Evolutionary conservation across 2,888 invertebrate genomes (phyloP), one percentile per base, ranked within the genome.

Genomic region (Eupithecia centaureata): DNA sequence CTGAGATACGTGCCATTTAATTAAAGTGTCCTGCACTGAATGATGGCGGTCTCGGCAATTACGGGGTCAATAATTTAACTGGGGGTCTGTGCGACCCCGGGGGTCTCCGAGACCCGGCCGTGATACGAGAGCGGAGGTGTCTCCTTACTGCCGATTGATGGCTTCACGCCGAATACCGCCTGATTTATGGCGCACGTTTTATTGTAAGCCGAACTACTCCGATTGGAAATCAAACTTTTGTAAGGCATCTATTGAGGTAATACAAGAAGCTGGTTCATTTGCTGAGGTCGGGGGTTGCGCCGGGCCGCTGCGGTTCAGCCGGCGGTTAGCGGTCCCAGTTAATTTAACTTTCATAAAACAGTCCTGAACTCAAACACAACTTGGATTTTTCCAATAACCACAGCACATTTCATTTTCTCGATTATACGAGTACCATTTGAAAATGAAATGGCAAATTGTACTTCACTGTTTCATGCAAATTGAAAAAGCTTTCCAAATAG

Each of bases 51-150:
- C 74, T 33, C 47, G 57, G 62, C 72, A 74, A 75, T 75, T 74
- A 75, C 72, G 61, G 47, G 71, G 60, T 73, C 75, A 73, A 74
- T 75, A 75, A 75, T 69, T 75, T 75, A 73, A 72, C 68, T 63
- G 68, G 68, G 67, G 69, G 71, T 67, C 69, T 47, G 32, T 42
- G 62, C 1, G 62, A 65, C 62, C 61, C 56, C 12, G 5, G 69
- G 66, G 72, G 67, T 67, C 68, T n/a, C 22, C 0, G 32, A 22
- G 59, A 51, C 58, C 56, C 25, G 27, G 56, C 47, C 30, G n/a
- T 65, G 70, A 67, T 67, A 70, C 69, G 73, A 66, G 67, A 67
- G 65, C 52, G 38, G 47, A 63, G 28, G 56, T 52, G 63, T 56
- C 63, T 64, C 63, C 61, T 65, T 60, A 59, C 64, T 65, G 59